Base-by-base conservation (phyloP, 2,797 vertebrate species). In the Neosilurus hyrtlii region DNA sequence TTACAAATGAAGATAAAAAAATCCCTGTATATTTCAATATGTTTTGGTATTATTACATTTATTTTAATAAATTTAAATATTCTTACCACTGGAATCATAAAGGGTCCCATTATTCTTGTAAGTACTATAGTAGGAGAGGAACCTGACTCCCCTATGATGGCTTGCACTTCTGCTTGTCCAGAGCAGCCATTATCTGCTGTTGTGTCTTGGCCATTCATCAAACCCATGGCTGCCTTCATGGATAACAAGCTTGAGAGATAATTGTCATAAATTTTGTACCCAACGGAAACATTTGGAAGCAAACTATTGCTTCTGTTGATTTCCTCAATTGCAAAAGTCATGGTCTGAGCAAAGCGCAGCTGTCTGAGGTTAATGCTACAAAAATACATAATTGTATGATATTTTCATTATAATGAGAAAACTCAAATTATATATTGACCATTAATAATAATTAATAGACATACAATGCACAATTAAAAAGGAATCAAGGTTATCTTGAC, bases 81-180 rank as follows among this genome's bases (percentile, higher is more conserved):
- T 77, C 89, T 90, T 89, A 95, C 94, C 92, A 95, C 92, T 83
- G 94, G 93, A 71, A 94, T 89, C 73, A 89, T 86, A 84, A 93
- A 95, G 0, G 93, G 93, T 56, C 92, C 92, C 10, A 91, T 92
- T 5, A 89, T 94, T 73, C 78, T 90, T 65, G 93, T 81, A 6
- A 95, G 85, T 49, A 92, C 89, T 59, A 94, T 91, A 14, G 92
- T 94, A 14, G 91, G 90, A 35, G 94, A 91, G 0, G 94, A 94
- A 79, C 93, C 93, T 7, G 93, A 93, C 82, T 94, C 14, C 8
- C 93, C 93, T 2, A 95, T 93, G 35, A 95, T 93, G 16, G 91
- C 92, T 63, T 92, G 91, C 70, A 94, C 91, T 43, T 88, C 85
- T 75, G 93, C 87, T 37, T 93, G 88, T 65, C 91, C 89, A 14